These are phyloP conservation scores for Sebastes jordani DNA, from an alignment of 2,797 vertebrate genomes.

Conservation along the genomic window DNA sequence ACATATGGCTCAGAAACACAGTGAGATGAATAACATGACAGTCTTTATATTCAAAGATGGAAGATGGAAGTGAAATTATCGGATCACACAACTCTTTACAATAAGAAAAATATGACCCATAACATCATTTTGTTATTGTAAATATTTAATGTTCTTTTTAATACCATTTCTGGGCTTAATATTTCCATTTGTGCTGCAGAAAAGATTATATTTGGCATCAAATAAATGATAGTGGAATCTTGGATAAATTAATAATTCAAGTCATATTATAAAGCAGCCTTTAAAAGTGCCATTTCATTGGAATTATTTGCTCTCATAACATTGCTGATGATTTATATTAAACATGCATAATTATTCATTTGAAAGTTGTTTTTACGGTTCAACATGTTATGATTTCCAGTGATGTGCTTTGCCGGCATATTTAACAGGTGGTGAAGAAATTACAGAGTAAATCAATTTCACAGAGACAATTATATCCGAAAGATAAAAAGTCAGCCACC, in stretches of 20 bases:
- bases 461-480: conserved; percentile 23
- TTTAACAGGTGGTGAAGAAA: conserved; percentile 31
- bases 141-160: not conserved
- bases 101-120: not conserved
- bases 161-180: not conserved
- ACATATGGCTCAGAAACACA: not conserved
- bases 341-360: conserved; percentile 16
- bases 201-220: not conserved
- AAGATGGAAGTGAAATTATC: not conserved
- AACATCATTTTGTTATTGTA: not conserved
- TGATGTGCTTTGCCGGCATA: conserved; percentile 2
- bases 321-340: not conserved
- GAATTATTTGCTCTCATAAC: not conserved
- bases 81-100: not conserved
- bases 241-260: not conserved
- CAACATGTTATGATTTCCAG: not conserved
- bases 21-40: not conserved
- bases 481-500: conserved; percentile 28
- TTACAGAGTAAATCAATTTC: conserved; percentile 41
- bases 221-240: not conserved
- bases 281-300: not conserved
- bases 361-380: conserved; percentile 14
- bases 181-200: not conserved
- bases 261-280: not conserved
- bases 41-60: not conserved